Conservation (phyloP, 2,113 vertebrate species). For the Pachyramphus minor region DNA sequence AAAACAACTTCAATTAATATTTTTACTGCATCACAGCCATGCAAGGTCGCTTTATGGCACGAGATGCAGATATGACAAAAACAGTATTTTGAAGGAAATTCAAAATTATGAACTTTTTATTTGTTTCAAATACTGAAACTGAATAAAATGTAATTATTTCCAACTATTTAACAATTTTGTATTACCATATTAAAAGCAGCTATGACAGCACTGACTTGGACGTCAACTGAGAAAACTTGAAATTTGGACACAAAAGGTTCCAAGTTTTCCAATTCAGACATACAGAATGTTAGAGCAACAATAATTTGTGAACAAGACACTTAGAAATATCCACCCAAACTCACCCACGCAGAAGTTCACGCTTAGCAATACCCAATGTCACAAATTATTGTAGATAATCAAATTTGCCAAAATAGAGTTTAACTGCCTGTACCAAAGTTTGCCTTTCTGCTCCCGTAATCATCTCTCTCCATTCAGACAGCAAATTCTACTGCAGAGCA, state of each 20-base stretch:
- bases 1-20: background rate
- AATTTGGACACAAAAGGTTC: background rate
- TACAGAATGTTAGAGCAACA: accelerated
- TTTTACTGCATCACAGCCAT: background rate
- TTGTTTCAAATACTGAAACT: background rate
- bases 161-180: background rate
- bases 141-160: background rate
- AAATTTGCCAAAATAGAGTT: background rate
- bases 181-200: background rate
- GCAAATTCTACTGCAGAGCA: background rate
- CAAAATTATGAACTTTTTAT: background rate
- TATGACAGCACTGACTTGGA: background rate
- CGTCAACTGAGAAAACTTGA: background rate
- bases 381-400: background rate
- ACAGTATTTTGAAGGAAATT: background rate
- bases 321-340: background rate
- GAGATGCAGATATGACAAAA: background rate
- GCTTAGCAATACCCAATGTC: background rate
- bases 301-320: background rate
- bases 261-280: background rate
- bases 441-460: background rate
- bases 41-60: background rate
- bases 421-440: background rate
- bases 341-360: background rate
- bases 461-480: background rate